Evolutionary conservation across 1,140 invertebrate genomes (phyloP).

Genomic region (Trigoniulus corallinus): DNA sequence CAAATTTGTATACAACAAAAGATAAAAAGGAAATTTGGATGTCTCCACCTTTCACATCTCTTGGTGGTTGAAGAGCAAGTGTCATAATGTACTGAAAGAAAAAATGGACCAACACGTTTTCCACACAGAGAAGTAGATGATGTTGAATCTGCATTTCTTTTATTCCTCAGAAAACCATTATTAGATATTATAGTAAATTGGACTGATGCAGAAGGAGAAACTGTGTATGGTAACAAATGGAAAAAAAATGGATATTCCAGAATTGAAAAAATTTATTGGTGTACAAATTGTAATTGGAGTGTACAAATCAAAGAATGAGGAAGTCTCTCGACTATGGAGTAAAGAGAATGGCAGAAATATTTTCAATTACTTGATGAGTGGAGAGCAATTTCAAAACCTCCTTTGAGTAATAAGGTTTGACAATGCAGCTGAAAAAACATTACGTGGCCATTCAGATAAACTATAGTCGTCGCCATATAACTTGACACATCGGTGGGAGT

Average conservation of each 20-base stretch:
- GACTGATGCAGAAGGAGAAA: not conserved
- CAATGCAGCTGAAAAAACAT: not conserved
- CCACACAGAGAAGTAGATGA: not conserved
- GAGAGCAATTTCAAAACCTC: not conserved
- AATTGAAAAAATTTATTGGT: not conserved
- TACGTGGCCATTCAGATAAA: not conserved
- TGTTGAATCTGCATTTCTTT: not conserved
- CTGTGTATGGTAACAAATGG: not conserved
- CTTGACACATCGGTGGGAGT: too few species aligned
- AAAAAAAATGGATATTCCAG: not conserved
- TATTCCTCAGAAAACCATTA: not conserved
- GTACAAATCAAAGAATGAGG: constrained; percentile 1
- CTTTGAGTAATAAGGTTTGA: not conserved
- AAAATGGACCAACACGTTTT: not conserved
- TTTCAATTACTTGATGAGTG: not conserved
- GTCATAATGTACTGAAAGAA: not conserved
- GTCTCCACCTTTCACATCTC: not conserved
- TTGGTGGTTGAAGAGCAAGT: not conserved
- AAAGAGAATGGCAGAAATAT: not conserved
- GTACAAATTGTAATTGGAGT: not conserved
- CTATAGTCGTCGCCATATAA: not conserved
- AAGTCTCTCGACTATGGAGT: not conserved
- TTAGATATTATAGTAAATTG: not conserved
- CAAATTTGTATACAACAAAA: not conserved
- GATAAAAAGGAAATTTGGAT: not conserved